phyloP scores from a whole-genome alignment of 1,140 invertebrate genomes.

The Pseudobourletiella spinata region DNA sequence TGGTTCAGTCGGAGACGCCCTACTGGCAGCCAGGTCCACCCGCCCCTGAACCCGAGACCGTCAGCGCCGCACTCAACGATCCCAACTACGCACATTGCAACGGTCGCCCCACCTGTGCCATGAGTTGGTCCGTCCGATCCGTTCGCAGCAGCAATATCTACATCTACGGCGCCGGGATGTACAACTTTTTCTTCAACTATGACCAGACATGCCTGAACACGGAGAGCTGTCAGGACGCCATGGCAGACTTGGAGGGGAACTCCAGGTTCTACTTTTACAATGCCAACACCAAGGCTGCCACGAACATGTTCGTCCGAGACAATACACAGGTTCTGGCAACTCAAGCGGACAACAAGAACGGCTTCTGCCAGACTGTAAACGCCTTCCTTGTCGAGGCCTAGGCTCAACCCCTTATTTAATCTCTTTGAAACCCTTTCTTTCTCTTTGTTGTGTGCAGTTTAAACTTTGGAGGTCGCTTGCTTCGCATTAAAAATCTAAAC shows the following conservation, averaged over 20 bases:
- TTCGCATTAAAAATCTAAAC: too few species aligned
- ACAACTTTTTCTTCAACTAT: constrained; percentile 35
- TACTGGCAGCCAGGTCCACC: constrained; percentile 31
- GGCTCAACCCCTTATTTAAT: too few species aligned
- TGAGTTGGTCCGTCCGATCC: constrained; percentile 18
- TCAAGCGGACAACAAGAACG: constrained; percentile 20
- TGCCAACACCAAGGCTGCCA: constrained; percentile 29
- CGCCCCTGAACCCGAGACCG: constrained; percentile 25
- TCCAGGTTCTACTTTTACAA: constrained; percentile 23
- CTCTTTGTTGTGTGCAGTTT: too few species aligned
- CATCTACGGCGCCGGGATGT: constrained; percentile 31
- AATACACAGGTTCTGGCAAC: constrained; percentile 17
- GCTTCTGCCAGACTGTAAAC: constrained; percentile 30
- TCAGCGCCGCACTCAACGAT: constrained; percentile 16
- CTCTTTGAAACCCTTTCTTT: too few species aligned
- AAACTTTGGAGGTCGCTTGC: too few species aligned
- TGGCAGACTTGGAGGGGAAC: constrained; percentile 26
- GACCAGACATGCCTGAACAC: constrained; percentile 32
- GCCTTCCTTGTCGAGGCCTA: constrained; percentile 23
- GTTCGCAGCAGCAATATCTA: constrained; percentile 16
- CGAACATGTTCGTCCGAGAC: constrained; percentile 20
- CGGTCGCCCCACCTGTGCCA: constrained; percentile 1
- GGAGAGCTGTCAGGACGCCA: constrained; percentile 23
- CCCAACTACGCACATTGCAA: constrained; percentile 25
- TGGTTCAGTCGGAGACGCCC: constrained; percentile 29